Base-by-base conservation (phyloP, 2,797 vertebrate genomes). In the Macroramphosus scolopax region DNA sequence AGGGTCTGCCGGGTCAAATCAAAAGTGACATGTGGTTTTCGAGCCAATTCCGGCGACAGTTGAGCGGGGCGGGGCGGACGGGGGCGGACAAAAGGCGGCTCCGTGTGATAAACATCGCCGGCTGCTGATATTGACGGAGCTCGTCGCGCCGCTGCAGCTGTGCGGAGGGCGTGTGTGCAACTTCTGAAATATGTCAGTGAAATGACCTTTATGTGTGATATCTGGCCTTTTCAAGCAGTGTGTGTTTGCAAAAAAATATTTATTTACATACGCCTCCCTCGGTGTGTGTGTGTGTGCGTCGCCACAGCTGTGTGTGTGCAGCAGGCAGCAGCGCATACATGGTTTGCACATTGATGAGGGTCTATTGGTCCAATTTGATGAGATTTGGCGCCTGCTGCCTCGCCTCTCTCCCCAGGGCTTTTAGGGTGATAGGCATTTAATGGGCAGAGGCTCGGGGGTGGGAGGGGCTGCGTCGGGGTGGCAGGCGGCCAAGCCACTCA, bases 1-100 rank as follows among this genome's bases (percentile, higher is more conserved):
- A 67, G 62, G 69, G 71, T 55, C 61, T 75, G 77, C 69, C 47
- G 22, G 78, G 79, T 84, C 72, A 82, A 86, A 87, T 87, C 74
- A 80, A 80, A 89, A 86, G 53, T 80, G 86, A 76, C 84, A 51
- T 41, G 45, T 11, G 65, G 76, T 31, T 82, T 83, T 64, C 71
- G 61, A 80, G 63, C 45, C 80, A 81, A 84, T 85, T 84, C 78
- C 33, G 38, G 41, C 10, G 0, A 38, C 37, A 16, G 51, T 57
- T 43, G 17, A 24, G 36, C 54, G 43, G 1, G 7, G 31, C 50
- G 37, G 14, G 1, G 40, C 17, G 47, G 31, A 0, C 1, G 43
- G 26, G 6, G 33, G 30, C 8, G n/a, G 2, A 25, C 12, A 34
- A 22, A 45, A 41, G 22, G 46, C 55, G 63, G 48, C 31, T 46